Evolutionary conservation across 2,113 vertebrate genomes (phyloP).

Genomic region (Podarcis cretensis): DNA sequence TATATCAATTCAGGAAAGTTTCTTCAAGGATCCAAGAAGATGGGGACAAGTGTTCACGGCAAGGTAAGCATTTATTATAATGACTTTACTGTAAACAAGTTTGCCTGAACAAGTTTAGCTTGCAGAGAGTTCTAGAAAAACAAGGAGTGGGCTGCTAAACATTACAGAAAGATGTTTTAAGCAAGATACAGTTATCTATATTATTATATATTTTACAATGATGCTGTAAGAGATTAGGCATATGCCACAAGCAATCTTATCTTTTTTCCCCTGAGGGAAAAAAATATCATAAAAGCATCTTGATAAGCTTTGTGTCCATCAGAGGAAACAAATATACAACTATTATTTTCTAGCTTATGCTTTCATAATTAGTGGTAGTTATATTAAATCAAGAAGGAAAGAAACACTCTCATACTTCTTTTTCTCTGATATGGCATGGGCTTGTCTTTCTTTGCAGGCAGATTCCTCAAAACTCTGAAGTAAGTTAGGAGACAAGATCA

Average conservation of each 20-base stretch:
- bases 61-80: background rate
- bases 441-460: background rate
- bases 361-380: conserved; percentile 12
- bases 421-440: accelerated
- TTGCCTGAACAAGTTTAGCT: background rate
- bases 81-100: background rate
- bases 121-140: background rate
- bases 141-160: too few species aligned
- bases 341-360: conserved; percentile 11
- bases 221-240: background rate
- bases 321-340: background rate
- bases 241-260: background rate
- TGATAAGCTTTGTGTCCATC: background rate
- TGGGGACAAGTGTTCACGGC: background rate
- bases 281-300: background rate
- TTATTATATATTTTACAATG: background rate
- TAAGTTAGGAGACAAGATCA: conserved; percentile 1
- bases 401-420: background rate
- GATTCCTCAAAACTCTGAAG: background rate
- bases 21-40: background rate
- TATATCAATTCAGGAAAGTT: too few species aligned
- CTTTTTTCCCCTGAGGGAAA: background rate
- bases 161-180: background rate
- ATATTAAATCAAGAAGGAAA: background rate
- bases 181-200: background rate